Base-by-base conservation (phyloP, 1,140 invertebrate species). In the Drosophila guanche region DNA sequence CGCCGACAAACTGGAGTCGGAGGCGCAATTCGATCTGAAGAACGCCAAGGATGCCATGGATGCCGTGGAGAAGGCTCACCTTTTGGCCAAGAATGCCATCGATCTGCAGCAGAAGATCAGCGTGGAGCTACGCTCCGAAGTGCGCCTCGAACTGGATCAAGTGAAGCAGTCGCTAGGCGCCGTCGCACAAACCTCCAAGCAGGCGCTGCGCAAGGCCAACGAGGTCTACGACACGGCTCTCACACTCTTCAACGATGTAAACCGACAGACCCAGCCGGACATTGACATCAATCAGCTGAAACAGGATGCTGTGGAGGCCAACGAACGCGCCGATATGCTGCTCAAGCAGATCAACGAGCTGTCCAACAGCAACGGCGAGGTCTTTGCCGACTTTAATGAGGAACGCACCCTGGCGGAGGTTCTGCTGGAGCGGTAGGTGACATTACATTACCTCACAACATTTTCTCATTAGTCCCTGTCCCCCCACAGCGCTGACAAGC, bases 11-110 rank as follows among this genome's bases (percentile, higher is more conserved):
- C 94, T 95, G 62, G 95, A 94, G 81, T 94, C 95, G 3, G 95
- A 97, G 78, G 97, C 97, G 0, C 94, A 95, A 42, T 94, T 95
- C 66, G 96, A 98, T 62, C 94, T 95, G 69, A 92, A 93, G 27
- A 93, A 96, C 48, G 96, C 96, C 2, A 94, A 96, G 65, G 95
- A 95, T 73, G 97, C 97, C 0, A 94, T 95, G 48, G 97, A 97
- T 79, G 96, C 95, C 4, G 98, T 97, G 0, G 92, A 94, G 7
- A 94, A 95, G 77, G 97, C 97, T 0, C 95, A 96, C 59, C 94
- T 95, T 74, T 91, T 97, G 37, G 96, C 96, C 1, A 96, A 95
- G 77, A 95, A 96, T 75, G 95, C 96, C 1, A 94, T 97, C 22
- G 94, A 94, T 16, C 94, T 96, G 89, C 97, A 98, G 81, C 93